Evolutionary conservation across 37 sponge, comb jelly and placozoan genomes (phyloP).

Genomic region (Chondrosia reniformis): DNA sequence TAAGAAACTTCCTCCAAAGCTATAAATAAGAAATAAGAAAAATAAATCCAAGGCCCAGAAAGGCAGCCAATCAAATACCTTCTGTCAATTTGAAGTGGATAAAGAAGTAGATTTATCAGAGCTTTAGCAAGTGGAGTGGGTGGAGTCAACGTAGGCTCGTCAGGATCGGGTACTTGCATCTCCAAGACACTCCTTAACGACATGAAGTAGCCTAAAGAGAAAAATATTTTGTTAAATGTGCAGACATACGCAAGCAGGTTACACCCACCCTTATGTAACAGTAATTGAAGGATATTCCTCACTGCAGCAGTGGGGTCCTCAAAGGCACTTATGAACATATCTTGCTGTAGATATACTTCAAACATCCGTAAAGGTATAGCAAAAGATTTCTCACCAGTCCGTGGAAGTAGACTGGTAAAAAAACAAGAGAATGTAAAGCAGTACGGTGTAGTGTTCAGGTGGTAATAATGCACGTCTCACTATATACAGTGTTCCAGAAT

Average conservation of each 20-base stretch:
- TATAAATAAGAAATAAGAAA: too few species aligned
- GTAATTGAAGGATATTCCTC: neutral
- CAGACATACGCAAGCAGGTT: neutral
- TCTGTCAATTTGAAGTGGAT: conserved; percentile 20
- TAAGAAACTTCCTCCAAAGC: too few species aligned
- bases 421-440: neutral
- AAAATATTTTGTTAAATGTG: neutral
- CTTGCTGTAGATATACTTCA: conserved; percentile 40
- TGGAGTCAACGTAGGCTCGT: conserved; percentile 12
- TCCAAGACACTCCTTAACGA: conserved; percentile 38
- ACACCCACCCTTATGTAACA: conserved; percentile 7
- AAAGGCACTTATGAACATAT: neutral
- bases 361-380: conserved; percentile 49
- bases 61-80: conserved; percentile 13
- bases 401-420: neutral
- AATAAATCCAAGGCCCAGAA: neutral
- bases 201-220: conserved; percentile 35
- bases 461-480: conserved; percentile 3
- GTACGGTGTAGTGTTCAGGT: too few species aligned
- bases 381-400: conserved; percentile 20
- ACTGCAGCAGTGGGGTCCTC: neutral
- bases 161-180: conserved; percentile 37
- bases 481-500: neutral
- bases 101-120: conserved; percentile 39
- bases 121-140: conserved; percentile 48